These are phyloP conservation scores for Antheraea assamensis DNA, from an alignment of 2,888 invertebrate species.

Conservation along the genomic window DNA sequence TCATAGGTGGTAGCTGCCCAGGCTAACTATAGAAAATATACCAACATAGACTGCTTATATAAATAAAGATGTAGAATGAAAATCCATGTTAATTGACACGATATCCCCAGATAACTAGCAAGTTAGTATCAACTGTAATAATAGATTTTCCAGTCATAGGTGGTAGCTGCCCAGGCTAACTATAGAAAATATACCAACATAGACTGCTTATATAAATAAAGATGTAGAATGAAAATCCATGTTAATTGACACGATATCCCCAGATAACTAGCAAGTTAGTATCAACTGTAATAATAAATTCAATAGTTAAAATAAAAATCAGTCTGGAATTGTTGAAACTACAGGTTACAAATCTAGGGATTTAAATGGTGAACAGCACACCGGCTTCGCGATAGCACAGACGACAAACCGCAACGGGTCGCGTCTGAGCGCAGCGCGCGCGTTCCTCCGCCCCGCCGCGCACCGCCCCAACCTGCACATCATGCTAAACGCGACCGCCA, in stretches of 20 bases:
- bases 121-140: too few relatives aligned
- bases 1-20: not conserved
- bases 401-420: conserved; percentile 94
- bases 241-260: not conserved
- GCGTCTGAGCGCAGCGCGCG: conserved; percentile 89
- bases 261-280: not conserved
- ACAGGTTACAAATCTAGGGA: conserved; percentile 89
- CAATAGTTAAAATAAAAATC: too few relatives aligned
- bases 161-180: too few relatives aligned
- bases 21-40: too few relatives aligned
- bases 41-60: too few relatives aligned
- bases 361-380: conserved; percentile 89
- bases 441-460: conserved; percentile 91
- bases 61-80: not conserved
- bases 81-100: not conserved
- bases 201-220: not conserved
- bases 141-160: too few relatives aligned
- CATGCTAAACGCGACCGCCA: conserved; percentile 91
- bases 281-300: too few relatives aligned
- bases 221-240: not conserved
- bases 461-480: conserved; percentile 90
- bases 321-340: not conserved
- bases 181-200: too few relatives aligned
- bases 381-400: conserved; percentile 94
- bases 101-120: not conserved